Evolutionary conservation across 2,797 vertebrate genomes (phyloP).

Genomic region (Brachyrhaphis roseni): DNA sequence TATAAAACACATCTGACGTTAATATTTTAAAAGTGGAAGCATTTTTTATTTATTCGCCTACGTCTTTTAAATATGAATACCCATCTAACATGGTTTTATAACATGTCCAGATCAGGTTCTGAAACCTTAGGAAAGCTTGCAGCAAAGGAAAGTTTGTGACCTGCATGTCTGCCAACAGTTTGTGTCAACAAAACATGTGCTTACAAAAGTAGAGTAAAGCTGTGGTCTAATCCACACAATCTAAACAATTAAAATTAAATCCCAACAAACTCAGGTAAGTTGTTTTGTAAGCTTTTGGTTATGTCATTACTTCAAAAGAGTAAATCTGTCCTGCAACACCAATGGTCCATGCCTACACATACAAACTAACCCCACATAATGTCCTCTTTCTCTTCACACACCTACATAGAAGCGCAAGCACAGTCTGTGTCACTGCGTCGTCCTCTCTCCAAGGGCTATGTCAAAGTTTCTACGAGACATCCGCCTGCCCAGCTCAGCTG

Average conservation of each 20-base stretch:
- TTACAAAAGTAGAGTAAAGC: slow-evolving; percentile 35
- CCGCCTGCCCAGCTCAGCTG: slow-evolving; percentile 49
- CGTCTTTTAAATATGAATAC: background rate
- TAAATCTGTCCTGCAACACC: slow-evolving; percentile 7
- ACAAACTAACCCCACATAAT: slow-evolving; percentile 4
- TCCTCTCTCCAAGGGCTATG: slow-evolving; percentile 52
- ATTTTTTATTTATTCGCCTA: background rate
- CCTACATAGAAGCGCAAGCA: slow-evolving; percentile 18
- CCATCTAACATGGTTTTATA: background rate
- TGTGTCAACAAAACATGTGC: slow-evolving; percentile 15
- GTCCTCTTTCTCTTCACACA: background rate
- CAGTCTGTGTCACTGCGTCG: slow-evolving; percentile 28
- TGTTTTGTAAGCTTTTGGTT: slow-evolving; percentile 44
- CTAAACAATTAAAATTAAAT: slow-evolving; percentile 37
- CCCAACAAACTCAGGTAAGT: slow-evolving; percentile 13
- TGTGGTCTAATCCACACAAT: slow-evolving; percentile 49
- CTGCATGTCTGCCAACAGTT: slow-evolving; percentile 16
- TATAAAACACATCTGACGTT: slow-evolving; percentile 8
- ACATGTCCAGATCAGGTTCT: background rate
- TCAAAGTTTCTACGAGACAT: slow-evolving; percentile 61
- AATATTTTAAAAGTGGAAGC: background rate
- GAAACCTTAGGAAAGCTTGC: slow-evolving; percentile 6
- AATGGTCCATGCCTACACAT: background rate
- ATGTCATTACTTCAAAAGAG: slow-evolving; percentile 26
- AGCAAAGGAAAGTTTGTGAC: slow-evolving; percentile 16